Base-by-base conservation (phyloP, 2,888 invertebrate genomes). In the Pseudoips prasinana region DNA sequence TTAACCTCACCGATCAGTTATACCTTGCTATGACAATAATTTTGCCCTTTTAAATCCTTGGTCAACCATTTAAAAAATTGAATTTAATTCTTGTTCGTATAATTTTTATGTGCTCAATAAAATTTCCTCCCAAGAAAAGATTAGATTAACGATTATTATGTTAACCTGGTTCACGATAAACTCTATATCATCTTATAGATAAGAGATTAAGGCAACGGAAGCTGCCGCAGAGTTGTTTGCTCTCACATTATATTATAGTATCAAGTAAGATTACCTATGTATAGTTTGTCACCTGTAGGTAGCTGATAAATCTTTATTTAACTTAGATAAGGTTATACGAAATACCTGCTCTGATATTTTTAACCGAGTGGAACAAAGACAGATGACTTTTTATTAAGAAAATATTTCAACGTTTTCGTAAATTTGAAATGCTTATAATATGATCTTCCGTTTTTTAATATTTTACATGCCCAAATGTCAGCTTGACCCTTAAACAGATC, bases 191-290 rank as follows among this genome's bases (percentile, higher is more conserved):
- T n/a, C n/a, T n/a, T 58, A 43, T 53, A 72, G 78, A 80, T 79
- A 80, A 78, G 64, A 78, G 77, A 80, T 81, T 78, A 83, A 64
- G 47, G 59, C 64, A 64, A 76, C 83, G 87, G 87, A 86, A 83
- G 87, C 85, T 81, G 80, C 70, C 71, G 62, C 68, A 64, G 64
- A 66, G 62, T 58, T 84, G 85, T 87, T 87, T 85, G 73, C 73
- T 27, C 68, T 67, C 57, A 64, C 57, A 59, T 69, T 74, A 70
- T 64, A 67, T 68, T 74, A 73, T 75, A 73, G 74, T 84, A 76
- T 82, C 82, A 79, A 57, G 45, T 51, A 44, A 82, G 86, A 85
- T 83, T 82, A 81, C 52, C 61, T 61, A 49, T 67, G 66, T 68
- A 64, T 73, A 68, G 85, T 83, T 82, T 86, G 80, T 84, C 82